Base-by-base conservation (phyloP, 2,888 invertebrate species). In the Macrosiphum euphorbiae region DNA sequence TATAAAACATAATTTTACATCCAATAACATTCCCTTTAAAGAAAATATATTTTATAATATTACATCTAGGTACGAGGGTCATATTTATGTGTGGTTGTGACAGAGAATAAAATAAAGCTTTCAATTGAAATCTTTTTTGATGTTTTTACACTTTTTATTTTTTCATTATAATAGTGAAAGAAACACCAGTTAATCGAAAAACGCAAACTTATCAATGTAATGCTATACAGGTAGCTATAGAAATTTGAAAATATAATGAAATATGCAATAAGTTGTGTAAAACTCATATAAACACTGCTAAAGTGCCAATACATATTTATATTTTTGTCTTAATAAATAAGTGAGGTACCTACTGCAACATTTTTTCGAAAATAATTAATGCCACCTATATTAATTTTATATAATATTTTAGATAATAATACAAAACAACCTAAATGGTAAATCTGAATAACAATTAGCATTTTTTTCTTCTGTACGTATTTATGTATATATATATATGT, bases 21-120 rank as follows among this genome's bases (percentile, higher is more conserved):
- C 61, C 61, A 41, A 90, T 61, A 90, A 61, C 61, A 89, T 61
- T 89, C 44, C 3, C 16, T 89, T 89, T 47, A 61, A 58, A 89
- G 28, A 89, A 88, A 89, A 89, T 61, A 44, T 89, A 44, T 44
- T 89, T 89, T 61, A 61, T 61, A 44, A 61, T n/a, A 61, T 89
- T 61, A 61, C 44, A 61, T 50, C 20, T 28, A 52, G 13, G 7
- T 44, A 47, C 11, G 47, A 88, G 1, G 55, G 41, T 88, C 41
- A 88, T 55, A 55, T 55, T 55, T 55, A 26, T 4, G 13, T 26
- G 35, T 47, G 26, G 24, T 28, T n/a, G 55, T 35, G 26, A 24
- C 20, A 35, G 55, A 24, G 41, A 11, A 47, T 47, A 47, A 10
- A 41, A 88, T 88, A 88, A 26, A 35, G 13, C 47, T 88, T 88